phyloP scores from a whole-genome alignment of 2,113 vertebrate genomes.

The Argyrosomus japonicus region DNA sequence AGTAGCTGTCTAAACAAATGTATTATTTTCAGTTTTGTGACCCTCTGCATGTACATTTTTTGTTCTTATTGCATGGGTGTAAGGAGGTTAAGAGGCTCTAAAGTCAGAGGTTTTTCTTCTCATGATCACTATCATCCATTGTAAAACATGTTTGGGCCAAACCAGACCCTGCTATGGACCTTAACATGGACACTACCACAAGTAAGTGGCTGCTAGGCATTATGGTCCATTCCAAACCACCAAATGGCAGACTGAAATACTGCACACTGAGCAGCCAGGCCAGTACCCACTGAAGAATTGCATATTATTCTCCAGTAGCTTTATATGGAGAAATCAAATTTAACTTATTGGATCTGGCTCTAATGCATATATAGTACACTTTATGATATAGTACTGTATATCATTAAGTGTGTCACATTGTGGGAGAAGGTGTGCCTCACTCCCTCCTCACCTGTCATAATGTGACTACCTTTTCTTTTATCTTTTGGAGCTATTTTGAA shows the following conservation, averaged over 20 bases:
- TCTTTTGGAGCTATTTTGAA: constrained; percentile 30
- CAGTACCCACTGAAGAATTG: neutral
- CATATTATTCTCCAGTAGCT: neutral
- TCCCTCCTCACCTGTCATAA: constrained; percentile 42
- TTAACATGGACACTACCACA: neutral
- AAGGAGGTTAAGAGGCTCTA: neutral
- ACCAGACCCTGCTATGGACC: neutral
- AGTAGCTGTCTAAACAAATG: neutral
- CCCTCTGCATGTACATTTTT: neutral
- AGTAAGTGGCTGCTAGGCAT: constrained; percentile 13
- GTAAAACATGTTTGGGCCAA: constrained; percentile 5
- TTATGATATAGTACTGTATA: constrained; percentile 4
- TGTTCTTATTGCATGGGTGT: neutral
- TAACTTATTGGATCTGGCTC: constrained; percentile 35
- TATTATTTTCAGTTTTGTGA: neutral
- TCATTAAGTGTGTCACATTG: constrained; percentile 25
- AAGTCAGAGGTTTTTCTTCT: neutral
- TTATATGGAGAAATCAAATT: constrained; percentile 30
- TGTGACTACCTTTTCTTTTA: constrained; percentile 31
- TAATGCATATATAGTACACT: constrained; percentile 14
- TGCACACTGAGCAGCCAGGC: constrained; percentile 17
- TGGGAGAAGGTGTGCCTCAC: constrained; percentile 26
- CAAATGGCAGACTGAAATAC: neutral
- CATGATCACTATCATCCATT: neutral
- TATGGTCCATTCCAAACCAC: constrained; percentile 33